Base-by-base conservation (phyloP, 2,113 vertebrate genomes). In the Phylloscopus whistleri region DNA sequence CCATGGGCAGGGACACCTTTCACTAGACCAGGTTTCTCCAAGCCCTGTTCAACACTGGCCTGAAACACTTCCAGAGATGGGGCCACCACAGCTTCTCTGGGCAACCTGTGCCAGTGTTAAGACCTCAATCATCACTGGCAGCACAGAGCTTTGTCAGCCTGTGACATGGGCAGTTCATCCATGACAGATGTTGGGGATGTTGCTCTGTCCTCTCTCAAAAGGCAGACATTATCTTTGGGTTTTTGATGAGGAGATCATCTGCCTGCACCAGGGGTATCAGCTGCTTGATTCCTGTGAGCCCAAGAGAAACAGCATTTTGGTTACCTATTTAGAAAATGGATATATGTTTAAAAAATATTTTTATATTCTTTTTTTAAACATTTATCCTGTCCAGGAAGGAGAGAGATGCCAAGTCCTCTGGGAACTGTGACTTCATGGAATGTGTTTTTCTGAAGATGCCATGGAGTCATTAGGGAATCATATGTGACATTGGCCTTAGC, bases 391-490 rank as follows among this genome's bases (percentile, higher is more conserved):
- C 21, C 22, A 31, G 59, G 28, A 60, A 64, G 19, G 35, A 28
- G 51, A 52, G 16, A 46, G 26, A 24, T 49, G 51, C 6, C 21
- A 30, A 9, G 15, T 79, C 33, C 31, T 93, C 10, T 15, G 28
- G 59, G 44, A 66, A 16, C 19, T 26, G 10, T 21, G 48, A 43
- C n/a, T 24, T 9, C 41, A 20, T 4, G 7, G 33, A 46, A 2
- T 12, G 2, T 28, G 10, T 64, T 84, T 84, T 48, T 55, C 53
- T 2, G 1, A 46, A 39, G 53, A 31, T 89, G 59, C 30, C 10
- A 0, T 4, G 43, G 39, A 26, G 44, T 30, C 55, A 16, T 24
- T 9, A 22, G 35, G 27, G 52, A 27, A 27, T 33, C 0, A 0
- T 22, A 3, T 1, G 6, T 12, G 17, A 33, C 33, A 2, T 23